Percentiles rank a stretch among this genome's conserved stretches.
Conservation (phyloP, 2,797 vertebrate species). For the Trichosurus vulpecula region DNA sequence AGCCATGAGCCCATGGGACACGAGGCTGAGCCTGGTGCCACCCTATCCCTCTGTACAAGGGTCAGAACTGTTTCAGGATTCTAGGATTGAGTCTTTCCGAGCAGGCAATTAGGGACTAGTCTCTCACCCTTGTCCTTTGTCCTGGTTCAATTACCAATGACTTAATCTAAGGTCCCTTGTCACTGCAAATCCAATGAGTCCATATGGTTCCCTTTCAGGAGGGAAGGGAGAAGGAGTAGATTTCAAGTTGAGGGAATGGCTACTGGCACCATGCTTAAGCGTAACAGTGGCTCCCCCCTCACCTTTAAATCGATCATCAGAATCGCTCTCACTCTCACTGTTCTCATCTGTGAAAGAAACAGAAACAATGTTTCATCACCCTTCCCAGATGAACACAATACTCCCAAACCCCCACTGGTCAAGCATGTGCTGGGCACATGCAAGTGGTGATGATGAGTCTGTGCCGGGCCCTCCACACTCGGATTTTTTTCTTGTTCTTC, state of each 20-base stretch:
- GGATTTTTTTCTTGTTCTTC: background rate
- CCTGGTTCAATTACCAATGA: background rate
- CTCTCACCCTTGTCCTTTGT: background rate
- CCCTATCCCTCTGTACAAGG: background rate
- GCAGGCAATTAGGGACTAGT: background rate
- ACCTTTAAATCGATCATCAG: conserved; percentile 99
- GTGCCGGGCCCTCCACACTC: too few relatives aligned
- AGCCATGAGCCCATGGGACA: background rate
- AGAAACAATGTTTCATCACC: conserved; percentile 63
- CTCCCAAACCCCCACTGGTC: rapidly evolving
- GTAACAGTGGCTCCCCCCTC: conserved; percentile 79
- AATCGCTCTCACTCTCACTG: conserved; percentile 99
- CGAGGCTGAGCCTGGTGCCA: background rate
- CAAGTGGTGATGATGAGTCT: background rate
- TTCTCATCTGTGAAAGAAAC: conserved; percentile 94
- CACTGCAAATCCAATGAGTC: background rate
- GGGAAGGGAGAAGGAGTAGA: background rate
- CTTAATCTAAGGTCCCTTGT: background rate
- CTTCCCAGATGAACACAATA: background rate
- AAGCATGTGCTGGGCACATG: background rate
- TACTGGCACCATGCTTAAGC: rapidly evolving
- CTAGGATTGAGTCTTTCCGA: background rate
- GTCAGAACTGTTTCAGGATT: conserved; percentile 14
- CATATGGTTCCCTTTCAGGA: background rate
- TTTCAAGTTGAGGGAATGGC: background rate